These are phyloP conservation scores for Hybos culiciformis DNA, from an alignment of 2,888 invertebrate genomes.

Conservation along the genomic window DNA sequence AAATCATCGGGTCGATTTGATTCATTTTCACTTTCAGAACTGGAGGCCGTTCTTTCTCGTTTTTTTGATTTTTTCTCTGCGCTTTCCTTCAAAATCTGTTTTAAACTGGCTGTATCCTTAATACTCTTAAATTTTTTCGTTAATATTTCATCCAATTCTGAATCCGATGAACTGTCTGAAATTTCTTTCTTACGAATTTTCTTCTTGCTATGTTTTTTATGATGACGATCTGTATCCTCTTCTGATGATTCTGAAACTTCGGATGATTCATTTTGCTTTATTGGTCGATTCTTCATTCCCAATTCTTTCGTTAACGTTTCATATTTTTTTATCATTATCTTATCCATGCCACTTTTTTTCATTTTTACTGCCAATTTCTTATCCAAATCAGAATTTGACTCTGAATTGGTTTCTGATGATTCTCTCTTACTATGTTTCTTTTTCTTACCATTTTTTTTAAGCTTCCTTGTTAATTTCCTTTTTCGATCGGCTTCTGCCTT, in stretches of 20 bases:
- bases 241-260: constrained; percentile 10
- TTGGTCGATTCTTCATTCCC: too few species aligned
- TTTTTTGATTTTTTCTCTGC: constrained; percentile 13
- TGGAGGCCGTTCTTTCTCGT: constrained; percentile 12
- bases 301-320: too few species aligned
- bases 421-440: constrained; percentile 24
- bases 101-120: too few species aligned
- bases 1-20: too few species aligned
- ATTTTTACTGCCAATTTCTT: too few species aligned
- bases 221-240: not conserved
- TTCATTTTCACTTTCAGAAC: constrained; percentile 3
- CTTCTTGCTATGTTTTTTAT: not conserved
- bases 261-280: too few species aligned
- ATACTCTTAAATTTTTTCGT: constrained; percentile 56
- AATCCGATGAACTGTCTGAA: constrained; percentile 21
- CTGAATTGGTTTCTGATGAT: constrained; percentile 23
- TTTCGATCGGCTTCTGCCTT: constrained; percentile 46
- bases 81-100: constrained; percentile 33
- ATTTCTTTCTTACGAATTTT: constrained; percentile 9
- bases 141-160: constrained; percentile 51
- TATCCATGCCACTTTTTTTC: too few species aligned
- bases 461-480: constrained; percentile 23
- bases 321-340: too few species aligned
- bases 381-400: constrained; percentile 27
- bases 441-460: constrained; percentile 20